Evolutionary conservation across 1,140 invertebrate species (phyloP), one percentile per base, ranked within the genome.

Genomic region (Brachionus manjavacas): DNA sequence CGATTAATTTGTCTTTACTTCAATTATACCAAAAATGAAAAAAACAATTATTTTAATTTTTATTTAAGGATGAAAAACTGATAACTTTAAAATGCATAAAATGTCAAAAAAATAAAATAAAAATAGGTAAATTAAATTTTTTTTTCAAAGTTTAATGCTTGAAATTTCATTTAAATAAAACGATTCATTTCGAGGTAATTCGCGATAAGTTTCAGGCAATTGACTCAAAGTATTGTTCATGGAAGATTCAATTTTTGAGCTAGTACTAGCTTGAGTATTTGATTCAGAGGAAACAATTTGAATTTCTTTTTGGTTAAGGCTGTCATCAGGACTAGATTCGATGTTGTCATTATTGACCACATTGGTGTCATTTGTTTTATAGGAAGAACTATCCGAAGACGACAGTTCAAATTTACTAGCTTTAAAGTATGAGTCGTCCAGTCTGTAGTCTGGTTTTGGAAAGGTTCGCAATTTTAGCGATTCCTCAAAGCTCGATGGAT

Each of bases 151-250:
- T 16, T 81, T 81, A 68, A 81, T 46, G 52, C 79, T 81, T 35
- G 79, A 81, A n/a, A 64, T 23, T 68, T 81, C 79, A 46, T 43
- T 81, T 43, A 81, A 81, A 64, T 81, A 81, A 68, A 81, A 81
- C 52, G 79, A 81, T 81, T 81, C 79, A 68, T 81, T 81, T 23
- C 79, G 49, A 43, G 79, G 35, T 23, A 81, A 68, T 68, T 81
- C 79, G 2, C 41, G 20, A 68, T 23, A 46, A 64, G 49, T 60
- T n/a, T 46, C 39, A 14, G 72, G 72, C 20, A 76, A 28, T 35
- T 35, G 72, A 43, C 68, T 72, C 16, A 72, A 41, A 16, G 68
- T 72, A 41, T 72, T 72, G 16, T 72, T 72, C 12, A 72, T 39
- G 7, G 39, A 39, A 3, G 68, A 72, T 14, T 49, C 72, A 25